These are phyloP conservation scores for Drosophila subsilvestris DNA, from an alignment of 2,888 invertebrate species.

Conservation along the genomic window DNA sequence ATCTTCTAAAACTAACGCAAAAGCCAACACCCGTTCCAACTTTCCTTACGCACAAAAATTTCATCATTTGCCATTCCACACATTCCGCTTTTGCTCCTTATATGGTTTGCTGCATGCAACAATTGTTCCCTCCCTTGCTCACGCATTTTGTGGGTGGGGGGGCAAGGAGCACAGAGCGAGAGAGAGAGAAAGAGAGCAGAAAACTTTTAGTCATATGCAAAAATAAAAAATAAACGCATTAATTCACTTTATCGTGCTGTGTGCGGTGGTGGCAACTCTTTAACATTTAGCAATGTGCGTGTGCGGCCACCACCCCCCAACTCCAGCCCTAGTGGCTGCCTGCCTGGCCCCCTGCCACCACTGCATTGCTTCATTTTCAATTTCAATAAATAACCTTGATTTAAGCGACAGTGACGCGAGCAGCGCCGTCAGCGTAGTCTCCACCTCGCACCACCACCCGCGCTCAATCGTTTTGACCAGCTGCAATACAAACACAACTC, in stretches of 20 bases:
- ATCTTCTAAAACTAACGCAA: not conserved
- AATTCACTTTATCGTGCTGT: slow-evolving; percentile 24
- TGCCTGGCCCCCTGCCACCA: slow-evolving; percentile 19
- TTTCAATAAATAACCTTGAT: slow-evolving; percentile 82
- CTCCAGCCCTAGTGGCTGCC: slow-evolving; percentile 16
- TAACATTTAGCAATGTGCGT: slow-evolving; percentile 27
- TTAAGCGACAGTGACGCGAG: slow-evolving; percentile 71
- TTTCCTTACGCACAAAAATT: not conserved
- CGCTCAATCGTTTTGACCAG: slow-evolving; percentile 66
- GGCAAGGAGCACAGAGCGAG: not conserved
- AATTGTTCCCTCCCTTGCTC: slow-evolving; percentile 60
- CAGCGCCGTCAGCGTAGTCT: slow-evolving; percentile 49
- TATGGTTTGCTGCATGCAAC: slow-evolving; percentile 64
- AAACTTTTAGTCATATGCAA: slow-evolving; percentile 50
- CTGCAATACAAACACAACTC: slow-evolving; percentile 60
- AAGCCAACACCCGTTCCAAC: not conserved
- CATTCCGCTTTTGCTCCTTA: slow-evolving; percentile 14
- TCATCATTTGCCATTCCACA: not conserved
- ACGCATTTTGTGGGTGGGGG: slow-evolving; percentile 4
- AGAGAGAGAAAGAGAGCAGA: slow-evolving; percentile 72
- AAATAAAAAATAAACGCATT: slow-evolving; percentile 23
- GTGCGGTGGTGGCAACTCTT: slow-evolving; percentile 23
- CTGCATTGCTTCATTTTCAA: slow-evolving; percentile 73
- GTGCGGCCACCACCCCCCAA: slow-evolving; percentile 19
- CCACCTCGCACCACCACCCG: slow-evolving; percentile 34